These are phyloP conservation scores for Ormyrus rosae DNA, from an alignment of 2,888 invertebrate species.

Conservation along the genomic window DNA sequence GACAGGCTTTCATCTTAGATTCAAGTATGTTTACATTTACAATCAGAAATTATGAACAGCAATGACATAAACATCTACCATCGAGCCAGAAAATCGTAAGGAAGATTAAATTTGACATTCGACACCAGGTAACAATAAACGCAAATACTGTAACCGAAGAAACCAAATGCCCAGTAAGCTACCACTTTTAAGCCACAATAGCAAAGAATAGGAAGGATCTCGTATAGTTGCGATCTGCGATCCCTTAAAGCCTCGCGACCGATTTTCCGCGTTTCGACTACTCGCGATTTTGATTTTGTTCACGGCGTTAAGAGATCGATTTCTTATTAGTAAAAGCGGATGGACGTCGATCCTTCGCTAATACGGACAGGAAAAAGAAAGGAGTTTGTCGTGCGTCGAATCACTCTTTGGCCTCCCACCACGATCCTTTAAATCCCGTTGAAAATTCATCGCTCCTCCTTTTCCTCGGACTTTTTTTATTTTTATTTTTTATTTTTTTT, in stretches of 20 bases:
- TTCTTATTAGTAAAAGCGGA: neutral
- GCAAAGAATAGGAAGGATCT: constrained; percentile 25
- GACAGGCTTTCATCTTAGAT: constrained; percentile 51
- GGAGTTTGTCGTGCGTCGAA: constrained; percentile 27
- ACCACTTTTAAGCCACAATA: constrained; percentile 13
- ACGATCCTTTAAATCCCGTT: constrained; percentile 24
- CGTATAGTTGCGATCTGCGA: constrained; percentile 12
- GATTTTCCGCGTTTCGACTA: neutral
- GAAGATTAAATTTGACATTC: constrained; percentile 16
- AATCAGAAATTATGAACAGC: constrained; percentile 53
- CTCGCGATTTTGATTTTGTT: neutral
- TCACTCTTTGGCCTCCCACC: constrained; percentile 15
- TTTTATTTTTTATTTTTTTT: neutral
- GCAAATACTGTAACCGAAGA: neutral
- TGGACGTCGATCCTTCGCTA: neutral
- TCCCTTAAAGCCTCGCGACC: constrained; percentile 19
- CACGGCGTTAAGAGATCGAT: constrained; percentile 30
- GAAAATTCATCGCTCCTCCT: constrained; percentile 1
- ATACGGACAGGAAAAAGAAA: constrained; percentile 14
- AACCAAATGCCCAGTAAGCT: neutral
- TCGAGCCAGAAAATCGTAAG: constrained; percentile 39
- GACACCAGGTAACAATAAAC: neutral
- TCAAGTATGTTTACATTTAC: constrained; percentile 51
- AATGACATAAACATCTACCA: constrained; percentile 54
- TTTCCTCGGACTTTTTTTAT: too few species aligned